A percentile compares a stretch with the other conserved stretches of the same genome.
Evolutionary conservation across 2,797 vertebrate genomes (phyloP).

Genomic region (Ptychobarbus kaznakovi): DNA sequence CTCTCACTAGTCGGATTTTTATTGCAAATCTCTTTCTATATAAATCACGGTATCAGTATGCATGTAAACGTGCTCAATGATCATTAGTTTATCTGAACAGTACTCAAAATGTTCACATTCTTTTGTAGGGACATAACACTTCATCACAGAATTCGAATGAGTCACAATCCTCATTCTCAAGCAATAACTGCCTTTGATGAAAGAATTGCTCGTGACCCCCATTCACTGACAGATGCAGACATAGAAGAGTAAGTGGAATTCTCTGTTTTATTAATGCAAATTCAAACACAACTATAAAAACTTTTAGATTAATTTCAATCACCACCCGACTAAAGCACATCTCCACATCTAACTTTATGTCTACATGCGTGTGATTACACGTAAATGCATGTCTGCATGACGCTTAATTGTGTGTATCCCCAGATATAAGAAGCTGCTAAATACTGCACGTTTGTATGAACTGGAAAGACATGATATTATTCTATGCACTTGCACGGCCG

Average conservation of each 20-base stretch:
- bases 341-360: not conserved
- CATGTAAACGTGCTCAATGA: not conserved
- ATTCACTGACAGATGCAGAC: conserved; percentile 70
- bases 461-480: conserved; percentile 73
- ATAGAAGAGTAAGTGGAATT: conserved; percentile 65
- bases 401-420: not conserved
- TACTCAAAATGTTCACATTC: not conserved
- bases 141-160: conserved; percentile 77
- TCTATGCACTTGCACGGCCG: conserved; percentile 79
- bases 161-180: conserved; percentile 51
- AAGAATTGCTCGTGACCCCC: conserved; percentile 57
- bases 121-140: conserved; percentile 77
- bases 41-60: not conserved
- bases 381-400: not conserved
- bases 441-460: conserved; percentile 61
- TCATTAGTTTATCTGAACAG: conserved; percentile 32
- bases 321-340: not conserved
- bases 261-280: not conserved
- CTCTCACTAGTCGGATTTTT: not conserved
- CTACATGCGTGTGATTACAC: not conserved
- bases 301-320: not conserved
- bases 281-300: not conserved
- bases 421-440: conserved; percentile 72
- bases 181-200: conserved; percentile 69
- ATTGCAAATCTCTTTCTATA: not conserved